A percentile compares a stretch with the other conserved stretches of the same genome.
Evolutionary conservation across 2,888 invertebrate species (phyloP).

Genomic region (Ophioninae sp.): DNA sequence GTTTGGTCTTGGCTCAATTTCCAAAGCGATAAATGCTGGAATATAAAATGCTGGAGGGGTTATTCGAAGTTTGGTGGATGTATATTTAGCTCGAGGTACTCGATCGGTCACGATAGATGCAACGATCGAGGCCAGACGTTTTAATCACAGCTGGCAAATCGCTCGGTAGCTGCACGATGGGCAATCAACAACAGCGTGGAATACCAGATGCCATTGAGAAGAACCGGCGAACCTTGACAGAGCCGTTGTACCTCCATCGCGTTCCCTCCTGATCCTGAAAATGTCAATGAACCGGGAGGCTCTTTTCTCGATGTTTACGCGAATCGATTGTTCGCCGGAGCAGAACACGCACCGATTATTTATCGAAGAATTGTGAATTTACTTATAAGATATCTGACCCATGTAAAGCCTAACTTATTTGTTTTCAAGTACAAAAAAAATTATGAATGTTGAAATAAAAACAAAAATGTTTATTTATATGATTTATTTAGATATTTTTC

Average conservation of each 20-base stretch:
- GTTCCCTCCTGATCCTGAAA: conserved; percentile 66
- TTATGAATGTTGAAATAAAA: no score
- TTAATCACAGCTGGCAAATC: conserved; percentile 74
- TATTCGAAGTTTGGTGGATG: conserved; percentile 32
- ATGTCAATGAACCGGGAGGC: conserved; percentile 74
- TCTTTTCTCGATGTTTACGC: conserved; percentile 33
- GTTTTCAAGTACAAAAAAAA: no score
- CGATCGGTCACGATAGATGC: conserved; percentile 51
- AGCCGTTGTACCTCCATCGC: conserved; percentile 59
- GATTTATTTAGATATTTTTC: no score
- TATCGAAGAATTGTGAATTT: not conserved
- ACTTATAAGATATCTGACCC: no score
- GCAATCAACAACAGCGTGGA: conserved; percentile 58
- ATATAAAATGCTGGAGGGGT: conserved; percentile 30
- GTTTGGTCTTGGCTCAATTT: conserved; percentile 41
- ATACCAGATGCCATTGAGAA: conserved; percentile 70
- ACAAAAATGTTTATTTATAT: no score
- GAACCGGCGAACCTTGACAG: conserved; percentile 77
- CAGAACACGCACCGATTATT: not conserved
- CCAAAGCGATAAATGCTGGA: conserved; percentile 3
- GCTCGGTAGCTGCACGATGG: conserved; percentile 68
- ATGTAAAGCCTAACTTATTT: no score
- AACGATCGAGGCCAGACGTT: conserved; percentile 70
- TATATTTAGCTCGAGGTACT: conserved; percentile 27
- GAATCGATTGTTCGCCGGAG: conserved; percentile 2